Conservation (phyloP, 2,113 vertebrate genomes). For the Megaceryle maxima region DNA sequence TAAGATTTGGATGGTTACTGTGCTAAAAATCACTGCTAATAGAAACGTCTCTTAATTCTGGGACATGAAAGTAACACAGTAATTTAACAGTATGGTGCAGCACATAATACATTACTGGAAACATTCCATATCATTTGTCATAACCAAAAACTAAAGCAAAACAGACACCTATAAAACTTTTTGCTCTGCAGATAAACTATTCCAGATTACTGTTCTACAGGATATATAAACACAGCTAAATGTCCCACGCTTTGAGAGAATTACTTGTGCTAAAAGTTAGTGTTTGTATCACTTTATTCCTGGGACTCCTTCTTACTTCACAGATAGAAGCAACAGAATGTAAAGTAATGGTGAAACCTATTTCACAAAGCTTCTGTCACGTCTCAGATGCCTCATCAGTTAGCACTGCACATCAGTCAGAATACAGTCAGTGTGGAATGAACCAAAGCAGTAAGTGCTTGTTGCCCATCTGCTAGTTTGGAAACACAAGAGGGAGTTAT, state of each 20-base stretch:
- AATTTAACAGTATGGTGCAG: background rate
- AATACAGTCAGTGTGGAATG: background rate
- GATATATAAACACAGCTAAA: background rate
- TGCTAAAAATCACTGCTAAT: slow-evolving; percentile 3
- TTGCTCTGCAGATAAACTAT: background rate
- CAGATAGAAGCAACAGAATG: background rate
- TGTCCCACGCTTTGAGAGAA: background rate
- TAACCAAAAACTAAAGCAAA: background rate
- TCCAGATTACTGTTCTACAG: background rate
- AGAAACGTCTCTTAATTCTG: background rate
- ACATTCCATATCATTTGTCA: background rate
- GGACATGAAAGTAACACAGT: background rate
- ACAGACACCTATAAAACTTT: background rate
- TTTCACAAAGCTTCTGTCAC: background rate
- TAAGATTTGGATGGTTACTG: background rate
- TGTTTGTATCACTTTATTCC: background rate
- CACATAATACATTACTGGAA: background rate
- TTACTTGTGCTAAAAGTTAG: background rate
- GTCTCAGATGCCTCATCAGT: background rate
- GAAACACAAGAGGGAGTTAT: background rate
- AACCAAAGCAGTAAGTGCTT: background rate
- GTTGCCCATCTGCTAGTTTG: background rate
- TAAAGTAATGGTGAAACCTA: background rate
- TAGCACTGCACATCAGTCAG: background rate
- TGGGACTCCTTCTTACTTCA: background rate